Base-by-base conservation (phyloP, 1,140 invertebrate species). In the Trichogramma pretiosum region DNA sequence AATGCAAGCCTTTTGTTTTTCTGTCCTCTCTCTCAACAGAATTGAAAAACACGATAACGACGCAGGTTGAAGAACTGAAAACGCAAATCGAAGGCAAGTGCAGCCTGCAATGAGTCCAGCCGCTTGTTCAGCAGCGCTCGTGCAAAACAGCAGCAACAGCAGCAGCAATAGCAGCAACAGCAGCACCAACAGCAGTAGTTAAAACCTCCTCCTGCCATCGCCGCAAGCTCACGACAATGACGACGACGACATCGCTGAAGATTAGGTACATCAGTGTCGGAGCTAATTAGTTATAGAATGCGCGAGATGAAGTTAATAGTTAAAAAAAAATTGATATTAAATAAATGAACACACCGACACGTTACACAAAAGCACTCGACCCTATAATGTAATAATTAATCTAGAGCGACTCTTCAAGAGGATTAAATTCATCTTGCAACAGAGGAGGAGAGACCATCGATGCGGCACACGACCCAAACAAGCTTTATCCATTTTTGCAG, bases 41-140 rank as follows among this genome's bases (percentile, higher is more conserved):
- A 77, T 73, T 93, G 77, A 93, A 92, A 79, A 92, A 93, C 75
- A 85, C 88, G 68, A 84, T 93, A 79, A 89, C 93, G 76, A 88
- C 87, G 65, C 88, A 92, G 81, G 88, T 93, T 71, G 93, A 85
- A 74, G 89, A 93, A 78, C 77, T 93, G 68, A 93, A 92, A 77
- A 82, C 87, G 63, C 87, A 91, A 76, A 87, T 93, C 70, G 90
- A 93, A 79, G 89, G 85, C 76, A 91, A 89, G 77, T 93, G 88
- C 77, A 85, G 82, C 65, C 81, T 89, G 75, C 88, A 91, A 85
- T 90, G 80, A 84, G 66, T 63, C 56, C 57, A 56, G 51, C 3
- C 5, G n/a, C 48, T 50, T 18, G 24, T 26, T 35, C 33, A 45
- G 37, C 36, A 32, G 26, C 16, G 36, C 38, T 47, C 34, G 28